These are phyloP conservation scores for Leptinotarsa rubiginosa DNA, from an alignment of 2,888 invertebrate genomes.

Conservation along the genomic window DNA sequence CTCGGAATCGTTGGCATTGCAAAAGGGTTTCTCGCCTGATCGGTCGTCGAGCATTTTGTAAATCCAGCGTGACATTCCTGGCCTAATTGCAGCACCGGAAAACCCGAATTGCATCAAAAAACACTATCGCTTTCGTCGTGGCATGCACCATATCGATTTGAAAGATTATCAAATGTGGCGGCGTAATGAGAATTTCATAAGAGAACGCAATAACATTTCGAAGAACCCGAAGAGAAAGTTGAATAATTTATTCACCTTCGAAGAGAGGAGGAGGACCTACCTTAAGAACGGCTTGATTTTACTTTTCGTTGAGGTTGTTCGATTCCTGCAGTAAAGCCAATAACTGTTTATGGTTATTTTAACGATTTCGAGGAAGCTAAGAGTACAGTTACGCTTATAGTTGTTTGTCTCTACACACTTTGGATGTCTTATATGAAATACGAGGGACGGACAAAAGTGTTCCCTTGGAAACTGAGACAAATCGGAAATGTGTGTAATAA, in stretches of 20 bases:
- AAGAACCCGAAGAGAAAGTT: conserved; percentile 46
- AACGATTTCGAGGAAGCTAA: conserved; percentile 1
- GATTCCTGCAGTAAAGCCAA: conserved; percentile 23
- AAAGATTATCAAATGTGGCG: conserved; percentile 20
- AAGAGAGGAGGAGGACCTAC: conserved; percentile 30
- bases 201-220: conserved; percentile 32
- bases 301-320: conserved; percentile 28
- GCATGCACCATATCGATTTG: conserved; percentile 9
- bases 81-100: not conserved
- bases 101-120: conserved; percentile 4
- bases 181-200: conserved; percentile 34
- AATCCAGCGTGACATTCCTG: not conserved
- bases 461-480: too few species aligned
- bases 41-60: not conserved
- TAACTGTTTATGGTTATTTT: conserved; percentile 1
- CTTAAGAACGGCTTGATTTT: conserved; percentile 33
- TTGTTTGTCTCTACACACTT: not conserved
- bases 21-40: not conserved
- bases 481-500: too few species aligned
- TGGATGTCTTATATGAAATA: too few species aligned
- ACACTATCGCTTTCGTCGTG: conserved; percentile 15
- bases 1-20: too few species aligned
- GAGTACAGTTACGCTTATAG: conserved; percentile 1
- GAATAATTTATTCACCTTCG: conserved; percentile 26
- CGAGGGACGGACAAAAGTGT: not conserved